phyloP scores from a whole-genome alignment of 2,113 vertebrate species.

The Hippolais icterina region DNA sequence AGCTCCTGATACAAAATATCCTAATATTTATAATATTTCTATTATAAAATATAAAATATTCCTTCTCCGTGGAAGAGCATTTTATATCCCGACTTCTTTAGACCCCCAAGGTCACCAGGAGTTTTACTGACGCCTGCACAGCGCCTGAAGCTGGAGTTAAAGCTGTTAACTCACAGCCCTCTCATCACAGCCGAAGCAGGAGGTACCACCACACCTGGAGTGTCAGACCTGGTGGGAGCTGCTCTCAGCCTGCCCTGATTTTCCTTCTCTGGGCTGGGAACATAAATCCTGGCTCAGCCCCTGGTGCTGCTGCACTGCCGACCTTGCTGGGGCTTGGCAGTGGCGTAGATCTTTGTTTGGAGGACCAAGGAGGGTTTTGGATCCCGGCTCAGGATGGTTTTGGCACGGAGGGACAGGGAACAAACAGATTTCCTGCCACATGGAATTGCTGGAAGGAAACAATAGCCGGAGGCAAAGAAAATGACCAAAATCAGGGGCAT shows the following conservation, averaged over 20 bases:
- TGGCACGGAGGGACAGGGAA: neutral
- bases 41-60: too few species aligned
- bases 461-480: neutral
- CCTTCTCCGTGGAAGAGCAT: neutral
- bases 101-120: neutral
- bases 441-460: neutral
- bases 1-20: neutral
- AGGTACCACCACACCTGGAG: accelerated
- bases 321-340: neutral
- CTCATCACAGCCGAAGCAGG: accelerated
- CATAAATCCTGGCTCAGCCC: neutral
- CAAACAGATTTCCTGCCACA: neutral
- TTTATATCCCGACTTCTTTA: neutral
- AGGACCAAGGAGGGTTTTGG: neutral
- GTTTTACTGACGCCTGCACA: neutral
- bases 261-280: neutral
- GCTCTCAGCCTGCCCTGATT: neutral
- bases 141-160: neutral
- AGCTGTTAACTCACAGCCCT: neutral
- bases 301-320: accelerated
- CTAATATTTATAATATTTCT: too few species aligned
- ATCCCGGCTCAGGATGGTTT: neutral
- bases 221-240: neutral
- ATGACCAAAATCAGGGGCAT: neutral
- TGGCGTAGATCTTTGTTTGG: neutral